A percentile compares a stretch with the other conserved stretches of the same genome.
phyloP scores from a whole-genome alignment of 2,888 invertebrate species.

The Meandrusa payeni region DNA sequence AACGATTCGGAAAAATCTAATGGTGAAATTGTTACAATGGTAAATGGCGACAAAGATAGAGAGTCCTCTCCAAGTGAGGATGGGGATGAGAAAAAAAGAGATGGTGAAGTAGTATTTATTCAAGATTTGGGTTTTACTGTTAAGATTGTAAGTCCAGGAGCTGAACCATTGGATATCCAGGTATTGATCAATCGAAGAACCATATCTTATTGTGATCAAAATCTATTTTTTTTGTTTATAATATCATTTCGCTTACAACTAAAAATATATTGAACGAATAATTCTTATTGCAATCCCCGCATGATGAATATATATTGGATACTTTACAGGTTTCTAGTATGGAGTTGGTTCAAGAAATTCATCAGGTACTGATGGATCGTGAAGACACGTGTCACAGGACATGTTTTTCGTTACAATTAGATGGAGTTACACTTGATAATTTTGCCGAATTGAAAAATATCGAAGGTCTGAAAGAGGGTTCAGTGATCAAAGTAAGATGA shows the following conservation, averaged over 20 bases:
- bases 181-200: conserved; percentile 58
- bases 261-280: too few species aligned
- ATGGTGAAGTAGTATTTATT: conserved; percentile 91
- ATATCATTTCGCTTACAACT: too few species aligned
- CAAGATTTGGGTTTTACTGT: conserved; percentile 96
- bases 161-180: conserved; percentile 96
- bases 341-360: conserved; percentile 98
- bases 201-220: too few species aligned
- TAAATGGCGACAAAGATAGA: conserved; percentile 68
- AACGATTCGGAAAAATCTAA: conserved; percentile 49
- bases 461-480: conserved; percentile 96
- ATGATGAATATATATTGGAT: too few species aligned
- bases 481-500: conserved; percentile 93
- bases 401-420: conserved; percentile 97
- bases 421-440: conserved; percentile 96
- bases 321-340: conserved; percentile 91
- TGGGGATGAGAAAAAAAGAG: conserved; percentile 81
- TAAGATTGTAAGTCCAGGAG: conserved; percentile 95
- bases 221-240: too few species aligned
- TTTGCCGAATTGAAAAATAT: conserved; percentile 98
- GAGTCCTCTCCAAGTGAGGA: conserved; percentile 74
- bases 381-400: conserved; percentile 99
- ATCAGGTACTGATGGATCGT: conserved; percentile 98
- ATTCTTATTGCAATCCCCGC: too few species aligned
- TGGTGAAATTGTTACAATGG: conserved; percentile 48